Conservation (phyloP, 2,113 vertebrate species). For the Erpornis zantholeuca region DNA sequence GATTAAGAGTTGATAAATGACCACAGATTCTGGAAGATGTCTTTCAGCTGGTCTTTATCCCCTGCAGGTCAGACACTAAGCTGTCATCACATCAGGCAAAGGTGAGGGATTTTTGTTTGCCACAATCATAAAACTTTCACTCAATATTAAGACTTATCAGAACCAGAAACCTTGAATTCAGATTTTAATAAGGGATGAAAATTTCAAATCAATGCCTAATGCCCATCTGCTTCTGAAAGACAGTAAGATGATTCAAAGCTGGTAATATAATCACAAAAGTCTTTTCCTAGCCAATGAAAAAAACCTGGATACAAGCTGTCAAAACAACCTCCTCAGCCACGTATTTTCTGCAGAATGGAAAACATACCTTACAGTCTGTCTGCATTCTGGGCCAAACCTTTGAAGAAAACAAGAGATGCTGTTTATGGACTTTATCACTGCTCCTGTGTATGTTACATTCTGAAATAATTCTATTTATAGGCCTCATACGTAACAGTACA, state of each 20-base stretch:
- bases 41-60: conserved; percentile 33
- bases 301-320: conserved; percentile 56
- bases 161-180: conserved; percentile 33
- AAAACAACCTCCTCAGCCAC: conserved; percentile 11
- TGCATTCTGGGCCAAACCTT: background rate
- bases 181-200: conserved; percentile 57
- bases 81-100: conserved; percentile 49
- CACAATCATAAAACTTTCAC: conserved; percentile 46
- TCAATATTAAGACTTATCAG: conserved; percentile 40
- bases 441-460: background rate
- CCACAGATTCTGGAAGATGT: background rate
- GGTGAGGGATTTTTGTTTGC: conserved; percentile 45
- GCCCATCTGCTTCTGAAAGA: conserved; percentile 45
- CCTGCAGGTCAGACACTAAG: conserved; percentile 33
- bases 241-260: conserved; percentile 23
- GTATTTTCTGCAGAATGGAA: conserved; percentile 30
- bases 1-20: conserved; percentile 39
- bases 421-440: background rate
- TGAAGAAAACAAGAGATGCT: conserved; percentile 8
- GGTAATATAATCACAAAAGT: conserved; percentile 40
- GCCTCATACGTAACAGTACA: background rate
- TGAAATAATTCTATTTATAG: background rate
- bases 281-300: conserved; percentile 23
- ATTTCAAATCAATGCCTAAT: conserved; percentile 27
- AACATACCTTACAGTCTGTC: conserved; percentile 2